phyloP scores from a whole-genome alignment of 1,140 invertebrate species.

The Cydia splendana region DNA sequence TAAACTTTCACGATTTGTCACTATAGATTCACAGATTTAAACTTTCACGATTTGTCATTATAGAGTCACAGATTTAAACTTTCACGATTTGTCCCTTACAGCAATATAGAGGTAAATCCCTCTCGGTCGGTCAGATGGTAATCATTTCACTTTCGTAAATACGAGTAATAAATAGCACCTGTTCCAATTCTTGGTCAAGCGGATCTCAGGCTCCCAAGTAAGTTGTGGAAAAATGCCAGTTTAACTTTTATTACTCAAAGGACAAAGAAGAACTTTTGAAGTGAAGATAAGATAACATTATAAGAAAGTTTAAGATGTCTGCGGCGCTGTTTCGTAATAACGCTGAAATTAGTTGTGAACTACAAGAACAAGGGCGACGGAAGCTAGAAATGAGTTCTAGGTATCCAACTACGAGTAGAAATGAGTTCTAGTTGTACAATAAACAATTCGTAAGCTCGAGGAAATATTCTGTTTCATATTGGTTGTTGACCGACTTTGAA shows the following conservation, averaged over 20 bases:
- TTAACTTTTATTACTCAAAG: slow-evolving; percentile 1
- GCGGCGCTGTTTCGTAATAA: neutral
- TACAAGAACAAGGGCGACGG: neutral
- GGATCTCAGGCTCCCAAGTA: too few species aligned
- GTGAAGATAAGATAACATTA: neutral
- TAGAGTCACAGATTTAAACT: too few species aligned
- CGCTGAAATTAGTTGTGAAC: slow-evolving; percentile 14
- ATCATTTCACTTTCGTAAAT: too few species aligned
- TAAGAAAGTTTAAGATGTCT: slow-evolving; percentile 1
- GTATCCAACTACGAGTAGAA: neutral
- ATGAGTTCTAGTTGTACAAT: neutral
- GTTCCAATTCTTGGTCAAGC: too few species aligned
- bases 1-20: too few species aligned
- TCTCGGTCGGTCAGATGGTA: too few species aligned
- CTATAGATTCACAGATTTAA: too few species aligned
- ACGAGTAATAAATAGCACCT: too few species aligned
- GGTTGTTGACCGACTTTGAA: too few species aligned
- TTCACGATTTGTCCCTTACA: too few species aligned
- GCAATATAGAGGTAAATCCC: too few species aligned
- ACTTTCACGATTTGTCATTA: too few species aligned
- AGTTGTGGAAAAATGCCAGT: neutral
- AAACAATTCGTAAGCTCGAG: neutral
- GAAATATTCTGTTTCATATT: neutral
- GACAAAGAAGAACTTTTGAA: neutral
- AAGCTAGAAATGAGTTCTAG: slow-evolving; percentile 6